Evolutionary conservation across 2,888 invertebrate species (phyloP).

Genomic region (Molorchus minor): DNA sequence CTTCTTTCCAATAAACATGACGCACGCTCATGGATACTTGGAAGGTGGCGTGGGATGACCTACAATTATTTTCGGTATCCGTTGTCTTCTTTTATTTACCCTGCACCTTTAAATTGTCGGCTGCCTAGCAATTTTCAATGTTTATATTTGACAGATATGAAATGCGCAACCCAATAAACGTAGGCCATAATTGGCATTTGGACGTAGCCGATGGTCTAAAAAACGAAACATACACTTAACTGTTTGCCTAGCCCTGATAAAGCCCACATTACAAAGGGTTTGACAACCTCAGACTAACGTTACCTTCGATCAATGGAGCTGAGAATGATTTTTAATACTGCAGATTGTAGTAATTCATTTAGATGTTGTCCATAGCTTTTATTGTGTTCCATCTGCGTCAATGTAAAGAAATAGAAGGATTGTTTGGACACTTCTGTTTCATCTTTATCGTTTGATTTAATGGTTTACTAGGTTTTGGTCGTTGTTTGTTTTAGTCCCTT

Average conservation of each 20-base stretch:
- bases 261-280: slow-evolving; percentile 8
- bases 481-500: no score
- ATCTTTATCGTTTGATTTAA: no score
- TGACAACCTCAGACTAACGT: neutral
- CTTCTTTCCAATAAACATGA: no score
- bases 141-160: slow-evolving; percentile 37
- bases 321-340: no score
- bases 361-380: no score
- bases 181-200: slow-evolving; percentile 30
- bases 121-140: slow-evolving; percentile 34
- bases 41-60: slow-evolving; percentile 45
- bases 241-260: slow-evolving; percentile 10
- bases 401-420: no score
- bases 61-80: slow-evolving; percentile 44
- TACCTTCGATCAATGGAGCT: no score
- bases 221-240: slow-evolving; percentile 9
- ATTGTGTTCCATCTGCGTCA: no score
- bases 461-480: no score
- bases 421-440: no score
- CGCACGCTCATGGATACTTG: slow-evolving; percentile 24
- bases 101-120: slow-evolving; percentile 33
- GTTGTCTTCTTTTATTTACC: slow-evolving; percentile 30
- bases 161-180: slow-evolving; percentile 31
- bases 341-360: no score
- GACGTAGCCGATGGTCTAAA: slow-evolving; percentile 27